These are phyloP conservation scores for Malacoraja senta DNA, from an alignment of 2,797 vertebrate genomes.

Conservation along the genomic window DNA sequence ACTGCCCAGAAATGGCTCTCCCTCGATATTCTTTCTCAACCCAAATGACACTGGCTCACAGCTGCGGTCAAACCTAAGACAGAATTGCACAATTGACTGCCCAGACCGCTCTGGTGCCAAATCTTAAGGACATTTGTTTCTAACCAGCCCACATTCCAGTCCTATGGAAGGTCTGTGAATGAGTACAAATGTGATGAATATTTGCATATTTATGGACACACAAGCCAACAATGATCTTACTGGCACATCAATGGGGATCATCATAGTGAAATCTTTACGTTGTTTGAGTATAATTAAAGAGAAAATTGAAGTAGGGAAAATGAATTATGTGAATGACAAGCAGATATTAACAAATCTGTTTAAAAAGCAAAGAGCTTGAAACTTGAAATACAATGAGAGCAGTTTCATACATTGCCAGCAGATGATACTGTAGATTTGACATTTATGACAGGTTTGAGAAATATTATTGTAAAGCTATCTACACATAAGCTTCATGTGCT, in stretches of 20 bases:
- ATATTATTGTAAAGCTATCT: neutral
- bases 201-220: too few species aligned
- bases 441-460: neutral
- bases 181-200: too few species aligned
- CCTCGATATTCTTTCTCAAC: neutral
- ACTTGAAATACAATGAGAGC: neutral
- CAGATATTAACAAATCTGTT: neutral
- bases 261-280: too few species aligned
- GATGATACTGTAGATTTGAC: neutral
- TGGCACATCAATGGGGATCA: too few species aligned
- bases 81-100: too few species aligned
- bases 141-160: too few species aligned
- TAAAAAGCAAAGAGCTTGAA: neutral
- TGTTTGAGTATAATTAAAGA: neutral
- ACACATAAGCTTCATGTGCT: neutral
- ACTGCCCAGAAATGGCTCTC: neutral
- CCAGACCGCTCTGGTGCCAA: too few species aligned
- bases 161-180: too few species aligned
- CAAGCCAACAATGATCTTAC: too few species aligned
- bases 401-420: neutral
- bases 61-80: neutral
- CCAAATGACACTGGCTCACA: neutral
- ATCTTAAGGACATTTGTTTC: too few species aligned
- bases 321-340: neutral
- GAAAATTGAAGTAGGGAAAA: neutral